Evolutionary conservation across 2,797 vertebrate species (phyloP), one percentile per base, ranked within the genome.

Genomic region (Poliocrania exsul): DNA sequence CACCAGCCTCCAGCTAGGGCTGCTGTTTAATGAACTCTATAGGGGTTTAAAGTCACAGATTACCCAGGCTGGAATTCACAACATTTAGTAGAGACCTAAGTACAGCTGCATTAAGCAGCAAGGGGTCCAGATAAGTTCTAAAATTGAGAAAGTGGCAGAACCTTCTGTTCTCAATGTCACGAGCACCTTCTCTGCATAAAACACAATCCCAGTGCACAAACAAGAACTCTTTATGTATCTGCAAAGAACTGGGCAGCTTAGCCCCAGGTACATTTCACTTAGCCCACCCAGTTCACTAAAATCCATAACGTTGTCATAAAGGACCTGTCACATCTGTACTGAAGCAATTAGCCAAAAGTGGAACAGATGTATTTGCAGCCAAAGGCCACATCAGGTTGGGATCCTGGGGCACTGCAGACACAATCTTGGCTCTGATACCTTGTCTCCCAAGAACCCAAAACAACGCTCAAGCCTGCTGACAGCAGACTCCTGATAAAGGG

Each of bases 21-120:
- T 86, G 82, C 44, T 73, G 82, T 88, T 88, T 92, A 79, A 87
- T 28, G 37, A 86, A 79, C 3, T 8, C 57, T 74, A 66, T 15
- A 86, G 47, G 50, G 78, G 58, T 82, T 86, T 93, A 91, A 75
- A 89, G 51, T 53, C 69, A 89, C 0, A 20, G 87, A 95, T 95
- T 96, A 96, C 46, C 33, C 61, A 62, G 73, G 49, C 62, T 96
- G 92, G 91, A 94, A 95, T 97, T 86, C 66, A 84, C 23, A 70
- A 53, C 29, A 58, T 88, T 93, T 50, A 92, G 54, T 88, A 83
- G 37, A 86, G 73, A 92, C 82, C 72, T 95, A 62, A 86, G 73
- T 88, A 94, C 58, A 93, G 85, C 87, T 95, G 85, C 92, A 94
- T 94, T 94, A 93, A 96, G 77, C 87, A 95, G 93, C 85, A 86